Evolutionary conservation across 2,113 vertebrate species (phyloP).

Genomic region (Equus quagga): DNA sequence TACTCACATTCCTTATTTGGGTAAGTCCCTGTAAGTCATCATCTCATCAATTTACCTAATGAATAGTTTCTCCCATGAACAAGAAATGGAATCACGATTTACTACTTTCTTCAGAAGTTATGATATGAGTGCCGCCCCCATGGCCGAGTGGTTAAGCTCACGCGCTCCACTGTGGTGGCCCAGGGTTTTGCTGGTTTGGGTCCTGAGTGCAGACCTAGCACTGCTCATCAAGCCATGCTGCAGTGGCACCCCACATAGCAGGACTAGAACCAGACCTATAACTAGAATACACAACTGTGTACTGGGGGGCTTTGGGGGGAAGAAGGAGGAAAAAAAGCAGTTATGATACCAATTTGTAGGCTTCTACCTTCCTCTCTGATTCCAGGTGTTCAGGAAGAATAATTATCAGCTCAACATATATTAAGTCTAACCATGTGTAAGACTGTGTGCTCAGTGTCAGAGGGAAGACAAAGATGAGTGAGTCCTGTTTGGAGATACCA

Average conservation of each 20-base stretch:
- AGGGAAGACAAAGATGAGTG: not conserved
- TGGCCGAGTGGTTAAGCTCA: too few relatives aligned
- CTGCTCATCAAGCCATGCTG: too few relatives aligned
- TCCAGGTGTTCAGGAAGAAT: not conserved
- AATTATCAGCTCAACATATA: not conserved
- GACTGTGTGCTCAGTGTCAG: not conserved
- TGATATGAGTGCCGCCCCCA: too few relatives aligned
- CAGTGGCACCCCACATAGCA: too few relatives aligned
- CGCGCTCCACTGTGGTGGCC: too few relatives aligned
- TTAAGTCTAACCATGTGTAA: not conserved
- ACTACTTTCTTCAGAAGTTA: constrained; percentile 10
- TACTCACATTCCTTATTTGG: constrained; percentile 94
- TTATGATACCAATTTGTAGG: not conserved
- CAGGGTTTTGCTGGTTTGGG: too few relatives aligned
- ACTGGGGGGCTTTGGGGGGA: too few relatives aligned
- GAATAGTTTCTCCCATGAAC: not conserved
- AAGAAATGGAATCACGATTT: not conserved
- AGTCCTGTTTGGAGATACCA: not conserved
- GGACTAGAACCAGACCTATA: too few relatives aligned
- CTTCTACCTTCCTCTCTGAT: not conserved
- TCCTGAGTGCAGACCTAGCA: too few relatives aligned
- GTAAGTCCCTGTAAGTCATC: constrained; percentile 85
- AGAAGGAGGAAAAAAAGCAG: too few relatives aligned
- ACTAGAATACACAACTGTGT: too few relatives aligned
- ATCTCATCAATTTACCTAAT: not conserved